phyloP scores from a whole-genome alignment of 2,113 vertebrate species.

The Atrichornis clamosus region DNA sequence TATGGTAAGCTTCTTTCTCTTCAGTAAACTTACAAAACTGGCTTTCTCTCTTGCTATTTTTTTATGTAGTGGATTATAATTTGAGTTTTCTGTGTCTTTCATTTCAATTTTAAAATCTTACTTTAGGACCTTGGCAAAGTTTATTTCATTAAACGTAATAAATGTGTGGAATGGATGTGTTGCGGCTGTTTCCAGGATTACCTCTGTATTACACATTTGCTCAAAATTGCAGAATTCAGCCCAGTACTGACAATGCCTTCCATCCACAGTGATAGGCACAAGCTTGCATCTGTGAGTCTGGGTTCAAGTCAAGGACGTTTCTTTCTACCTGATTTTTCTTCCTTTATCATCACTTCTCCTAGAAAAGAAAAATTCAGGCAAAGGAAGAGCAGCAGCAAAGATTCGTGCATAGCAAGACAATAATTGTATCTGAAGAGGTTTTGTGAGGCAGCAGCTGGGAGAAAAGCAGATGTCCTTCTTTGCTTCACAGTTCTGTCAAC shows the following conservation, averaged over 20 bases:
- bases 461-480: not conserved
- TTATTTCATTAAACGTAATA: not conserved
- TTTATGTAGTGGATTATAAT: not conserved
- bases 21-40: not conserved
- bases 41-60: not conserved
- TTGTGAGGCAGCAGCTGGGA: not conserved
- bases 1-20: not conserved
- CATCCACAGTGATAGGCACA: not conserved
- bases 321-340: not conserved
- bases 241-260: not conserved
- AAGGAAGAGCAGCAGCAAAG: not conserved
- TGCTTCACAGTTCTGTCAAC: not conserved
- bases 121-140: not conserved
- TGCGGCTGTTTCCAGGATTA: not conserved
- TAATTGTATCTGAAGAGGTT: not conserved
- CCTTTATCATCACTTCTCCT: not conserved
- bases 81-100: not conserved
- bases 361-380: not conserved
- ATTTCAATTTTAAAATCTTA: not conserved
- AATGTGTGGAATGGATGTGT: not conserved
- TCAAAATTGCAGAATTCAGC: not conserved
- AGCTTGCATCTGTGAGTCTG: not conserved
- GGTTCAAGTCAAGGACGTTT: not conserved
- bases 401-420: not conserved
- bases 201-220: fast-evolving